Evolutionary conservation across 2,113 vertebrate genomes (phyloP).

Genomic region (Silurus meridionalis): DNA sequence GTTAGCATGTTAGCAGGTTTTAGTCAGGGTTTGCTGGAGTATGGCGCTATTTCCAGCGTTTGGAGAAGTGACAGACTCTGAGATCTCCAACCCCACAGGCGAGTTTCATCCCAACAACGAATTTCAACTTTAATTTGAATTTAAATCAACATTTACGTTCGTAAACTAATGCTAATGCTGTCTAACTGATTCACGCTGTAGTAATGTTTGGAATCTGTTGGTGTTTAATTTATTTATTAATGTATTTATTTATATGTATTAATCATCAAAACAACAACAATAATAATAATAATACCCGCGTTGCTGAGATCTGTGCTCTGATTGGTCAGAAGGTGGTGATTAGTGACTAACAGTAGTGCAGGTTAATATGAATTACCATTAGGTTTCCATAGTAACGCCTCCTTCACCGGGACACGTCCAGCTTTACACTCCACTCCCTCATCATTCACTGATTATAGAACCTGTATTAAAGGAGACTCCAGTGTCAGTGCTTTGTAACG

Average conservation of each 20-base stretch:
- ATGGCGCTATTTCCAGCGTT: constrained; percentile 63
- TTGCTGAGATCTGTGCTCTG: not conserved
- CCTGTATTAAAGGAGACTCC: not conserved
- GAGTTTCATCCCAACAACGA: not conserved
- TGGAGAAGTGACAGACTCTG: constrained; percentile 25
- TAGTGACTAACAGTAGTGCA: not conserved
- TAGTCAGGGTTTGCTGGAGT: not conserved
- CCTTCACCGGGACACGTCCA: no score
- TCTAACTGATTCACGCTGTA: not conserved
- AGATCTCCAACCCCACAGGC: constrained; percentile 47
- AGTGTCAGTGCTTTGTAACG: not conserved
- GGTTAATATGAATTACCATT: not conserved
- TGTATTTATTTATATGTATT: no score
- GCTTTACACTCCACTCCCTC: no score
- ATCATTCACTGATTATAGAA: not conserved
- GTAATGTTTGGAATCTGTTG: not conserved
- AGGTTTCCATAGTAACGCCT: not conserved
- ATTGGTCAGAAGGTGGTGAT: not conserved
- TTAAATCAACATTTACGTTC: no score
- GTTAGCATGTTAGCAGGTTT: not conserved
- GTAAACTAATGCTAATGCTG: not conserved
- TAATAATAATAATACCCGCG: no score
- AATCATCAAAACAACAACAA: no score
- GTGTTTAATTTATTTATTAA: not conserved
- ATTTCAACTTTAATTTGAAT: not conserved